Conservation (phyloP, 2,113 vertebrate species). For the Myotis davidii region DNA sequence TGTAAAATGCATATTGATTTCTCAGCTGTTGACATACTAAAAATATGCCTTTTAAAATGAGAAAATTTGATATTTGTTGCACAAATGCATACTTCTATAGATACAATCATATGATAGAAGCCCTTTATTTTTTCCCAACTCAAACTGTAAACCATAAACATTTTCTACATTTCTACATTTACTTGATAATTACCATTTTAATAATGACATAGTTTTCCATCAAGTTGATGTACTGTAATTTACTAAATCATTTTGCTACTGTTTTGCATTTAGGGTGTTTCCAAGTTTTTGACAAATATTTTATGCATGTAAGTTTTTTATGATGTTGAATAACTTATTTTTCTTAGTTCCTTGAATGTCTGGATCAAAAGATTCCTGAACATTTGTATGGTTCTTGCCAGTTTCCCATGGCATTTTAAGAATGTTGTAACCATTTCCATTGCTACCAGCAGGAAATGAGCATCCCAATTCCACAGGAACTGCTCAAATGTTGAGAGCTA, state of each 20-base stretch:
- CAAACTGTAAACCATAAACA: neutral
- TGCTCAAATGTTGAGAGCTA: neutral
- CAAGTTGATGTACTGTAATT: conserved; percentile 6
- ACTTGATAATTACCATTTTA: conserved; percentile 48
- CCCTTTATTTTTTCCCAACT: neutral
- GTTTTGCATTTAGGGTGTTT: conserved; percentile 23
- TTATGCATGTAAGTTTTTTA: neutral
- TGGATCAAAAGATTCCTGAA: conserved; percentile 9
- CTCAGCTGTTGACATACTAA: neutral
- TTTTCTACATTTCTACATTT: conserved; percentile 46
- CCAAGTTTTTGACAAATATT: conserved; percentile 30
- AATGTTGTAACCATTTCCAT: neutral
- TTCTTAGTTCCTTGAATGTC: neutral
- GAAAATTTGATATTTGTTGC: conserved; percentile 21
- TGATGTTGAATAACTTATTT: conserved; percentile 19
- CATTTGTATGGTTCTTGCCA: neutral
- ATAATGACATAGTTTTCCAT: neutral
- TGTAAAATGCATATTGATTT: neutral
- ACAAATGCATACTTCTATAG: neutral
- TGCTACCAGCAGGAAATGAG: neutral
- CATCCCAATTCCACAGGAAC: neutral
- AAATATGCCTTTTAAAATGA: conserved; percentile 27
- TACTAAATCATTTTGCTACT: conserved; percentile 29
- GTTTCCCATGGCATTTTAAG: conserved; percentile 24
- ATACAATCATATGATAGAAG: neutral